Base-by-base conservation (phyloP, 2,888 invertebrate genomes). In the Agelastica alni region DNA sequence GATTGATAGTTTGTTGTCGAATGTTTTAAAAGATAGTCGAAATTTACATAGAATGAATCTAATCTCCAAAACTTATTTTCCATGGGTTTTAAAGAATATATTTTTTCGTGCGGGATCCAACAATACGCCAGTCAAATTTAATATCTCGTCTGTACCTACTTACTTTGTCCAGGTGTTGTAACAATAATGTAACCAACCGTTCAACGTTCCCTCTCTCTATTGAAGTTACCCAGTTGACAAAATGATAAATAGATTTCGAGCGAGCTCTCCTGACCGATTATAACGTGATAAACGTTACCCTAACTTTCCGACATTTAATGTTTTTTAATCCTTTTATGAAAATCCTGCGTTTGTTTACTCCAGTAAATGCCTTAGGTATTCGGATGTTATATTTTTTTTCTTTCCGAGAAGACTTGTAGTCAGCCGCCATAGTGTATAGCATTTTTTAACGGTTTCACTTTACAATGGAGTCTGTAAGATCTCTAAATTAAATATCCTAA, bases 161-260 rank as follows among this genome's bases (percentile, higher is more conserved):
- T 58, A 62, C 53, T 62, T 54, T 54, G 66, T 67, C 74, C 73
- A 74, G 74, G 74, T 74, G 74, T 68, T 70, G 68, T 65, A 60
- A 64, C 64, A 69, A 65, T 67, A 69, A 71, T n/a, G n/a, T n/a
- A n/a, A n/a, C n/a, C n/a, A 73, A 73, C 72, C 72, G 73, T 70
- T 67, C 68, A 59, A 48, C 56, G 46, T 58, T 61, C 67, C 69
- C 70, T 66, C 64, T 61, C 64, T 59, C 61, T 66, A 59, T 67
- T 62, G 52, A 61, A 49, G 65, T 64, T 64, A 64, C 67, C 65
- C 65, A 68, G 69, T 71, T 70, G 71, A 71, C 70, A 64, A 64
- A 64, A 70, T 72, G 70, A 73, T 72, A 71, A 71, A 72, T 71
- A 67, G 66, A 67, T 63, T 62, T 62, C 55, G 47, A 37, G 26